phyloP scores from a whole-genome alignment of 2,113 vertebrate genomes.

The Grantiella picta region DNA sequence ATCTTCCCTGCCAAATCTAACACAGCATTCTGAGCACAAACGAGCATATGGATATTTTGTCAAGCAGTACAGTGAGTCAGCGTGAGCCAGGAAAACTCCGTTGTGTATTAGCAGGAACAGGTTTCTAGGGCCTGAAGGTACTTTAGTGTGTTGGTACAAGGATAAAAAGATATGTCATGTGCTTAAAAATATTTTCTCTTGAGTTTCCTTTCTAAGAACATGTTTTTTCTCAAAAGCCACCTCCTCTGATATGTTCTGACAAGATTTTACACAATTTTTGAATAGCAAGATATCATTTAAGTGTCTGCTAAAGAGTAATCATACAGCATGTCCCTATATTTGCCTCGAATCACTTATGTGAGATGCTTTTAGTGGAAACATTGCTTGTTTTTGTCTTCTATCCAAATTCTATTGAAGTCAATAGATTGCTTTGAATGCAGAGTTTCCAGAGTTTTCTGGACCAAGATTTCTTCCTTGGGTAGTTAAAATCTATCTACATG shows the following conservation, averaged over 20 bases:
- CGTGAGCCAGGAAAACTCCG: background rate
- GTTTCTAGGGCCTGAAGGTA: background rate
- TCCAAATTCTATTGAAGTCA: background rate
- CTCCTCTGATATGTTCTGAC: background rate
- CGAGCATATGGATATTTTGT: conserved; percentile 4
- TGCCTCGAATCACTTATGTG: background rate
- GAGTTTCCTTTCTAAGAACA: background rate
- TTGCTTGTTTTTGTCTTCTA: background rate
- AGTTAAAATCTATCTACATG: background rate
- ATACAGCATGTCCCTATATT: background rate
- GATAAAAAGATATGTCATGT: background rate
- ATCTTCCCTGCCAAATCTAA: background rate
- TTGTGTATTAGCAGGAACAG: background rate
- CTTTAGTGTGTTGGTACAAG: background rate
- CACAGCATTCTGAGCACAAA: background rate
- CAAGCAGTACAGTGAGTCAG: background rate
- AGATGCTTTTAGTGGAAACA: background rate
- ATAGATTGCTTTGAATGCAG: background rate
- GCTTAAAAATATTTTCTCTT: background rate
- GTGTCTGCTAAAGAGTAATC: background rate
- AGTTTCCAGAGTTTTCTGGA: background rate
- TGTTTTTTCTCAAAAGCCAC: background rate
- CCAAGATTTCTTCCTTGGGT: background rate
- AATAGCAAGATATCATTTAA: background rate
- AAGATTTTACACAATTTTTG: background rate